Evolutionary conservation across 2,797 vertebrate genomes (phyloP).

Genomic region (Tadarida brasiliensis): DNA sequence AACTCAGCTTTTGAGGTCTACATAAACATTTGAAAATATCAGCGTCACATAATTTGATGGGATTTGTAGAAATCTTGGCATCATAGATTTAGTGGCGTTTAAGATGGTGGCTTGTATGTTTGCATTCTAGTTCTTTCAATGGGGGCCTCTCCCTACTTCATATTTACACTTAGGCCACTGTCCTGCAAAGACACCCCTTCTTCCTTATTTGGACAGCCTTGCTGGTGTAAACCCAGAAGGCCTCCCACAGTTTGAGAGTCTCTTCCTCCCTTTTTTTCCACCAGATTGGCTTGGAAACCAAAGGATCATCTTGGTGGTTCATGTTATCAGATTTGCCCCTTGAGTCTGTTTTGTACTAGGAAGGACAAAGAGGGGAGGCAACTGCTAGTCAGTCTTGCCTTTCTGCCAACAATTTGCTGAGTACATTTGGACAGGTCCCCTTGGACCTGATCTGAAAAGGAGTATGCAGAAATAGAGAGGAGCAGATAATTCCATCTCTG

Average conservation of each 20-base stretch:
- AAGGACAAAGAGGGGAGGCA: neutral
- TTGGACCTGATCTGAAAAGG: neutral
- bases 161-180: neutral
- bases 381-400: neutral
- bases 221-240: neutral
- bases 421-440: too few relatives aligned
- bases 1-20: neutral
- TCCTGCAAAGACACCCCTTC: neutral
- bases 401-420: neutral
- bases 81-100: neutral
- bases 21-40: neutral
- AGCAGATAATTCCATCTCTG: neutral
- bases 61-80: neutral
- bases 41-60: neutral
- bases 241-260: neutral
- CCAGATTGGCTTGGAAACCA: neutral
- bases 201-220: neutral
- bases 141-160: fast-evolving
- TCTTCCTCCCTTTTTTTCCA: neutral
- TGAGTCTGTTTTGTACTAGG: neutral
- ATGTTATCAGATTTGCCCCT: neutral
- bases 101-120: neutral
- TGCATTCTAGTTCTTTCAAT: neutral
- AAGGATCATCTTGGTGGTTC: neutral
- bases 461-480: fast-evolving